A percentile compares a stretch with the other conserved stretches of the same genome.
These are phyloP conservation scores for Hyperopisus bebe DNA, from an alignment of 2,113 vertebrate species.

Conservation along the genomic window DNA sequence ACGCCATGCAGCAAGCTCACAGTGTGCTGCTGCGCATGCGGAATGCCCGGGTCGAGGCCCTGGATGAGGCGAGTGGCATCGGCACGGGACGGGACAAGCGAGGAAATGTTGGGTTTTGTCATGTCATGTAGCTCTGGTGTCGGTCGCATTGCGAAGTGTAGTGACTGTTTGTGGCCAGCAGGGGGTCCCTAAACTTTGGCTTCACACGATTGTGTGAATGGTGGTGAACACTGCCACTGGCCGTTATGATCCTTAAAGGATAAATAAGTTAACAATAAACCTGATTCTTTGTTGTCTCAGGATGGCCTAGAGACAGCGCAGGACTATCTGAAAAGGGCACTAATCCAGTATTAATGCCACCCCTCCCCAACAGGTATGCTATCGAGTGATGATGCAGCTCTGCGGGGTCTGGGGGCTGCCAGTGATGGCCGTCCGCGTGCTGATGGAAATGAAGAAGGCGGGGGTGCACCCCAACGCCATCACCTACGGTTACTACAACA, in stretches of 20 bases:
- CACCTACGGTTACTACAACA: conserved; percentile 98
- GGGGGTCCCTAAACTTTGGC: neutral
- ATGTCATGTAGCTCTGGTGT: neutral
- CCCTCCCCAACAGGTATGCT: conserved; percentile 74
- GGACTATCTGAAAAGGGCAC: neutral
- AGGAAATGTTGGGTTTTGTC: neutral
- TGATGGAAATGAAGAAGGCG: conserved; percentile 94
- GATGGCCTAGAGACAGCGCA: neutral
- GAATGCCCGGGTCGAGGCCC: conserved; percentile 80
- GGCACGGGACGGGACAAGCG: neutral
- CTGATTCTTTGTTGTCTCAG: neutral
- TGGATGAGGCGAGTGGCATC: conserved; percentile 76
- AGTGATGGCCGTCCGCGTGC: conserved; percentile 87
- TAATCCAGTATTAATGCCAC: neutral
- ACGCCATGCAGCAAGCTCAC: conserved; percentile 87
- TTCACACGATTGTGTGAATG: neutral
- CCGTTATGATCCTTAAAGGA: neutral
- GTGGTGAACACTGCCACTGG: neutral
- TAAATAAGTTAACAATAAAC: neutral
- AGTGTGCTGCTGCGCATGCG: conserved; percentile 87
- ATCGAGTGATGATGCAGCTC: conserved; percentile 94
- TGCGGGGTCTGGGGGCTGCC: conserved; percentile 88
- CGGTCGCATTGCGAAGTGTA: neutral
- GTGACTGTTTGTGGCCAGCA: neutral
- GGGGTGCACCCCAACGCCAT: conserved; percentile 91